Evolutionary conservation across 2,888 invertebrate genomes (phyloP).

Genomic region (Cerceris ruficornis): DNA sequence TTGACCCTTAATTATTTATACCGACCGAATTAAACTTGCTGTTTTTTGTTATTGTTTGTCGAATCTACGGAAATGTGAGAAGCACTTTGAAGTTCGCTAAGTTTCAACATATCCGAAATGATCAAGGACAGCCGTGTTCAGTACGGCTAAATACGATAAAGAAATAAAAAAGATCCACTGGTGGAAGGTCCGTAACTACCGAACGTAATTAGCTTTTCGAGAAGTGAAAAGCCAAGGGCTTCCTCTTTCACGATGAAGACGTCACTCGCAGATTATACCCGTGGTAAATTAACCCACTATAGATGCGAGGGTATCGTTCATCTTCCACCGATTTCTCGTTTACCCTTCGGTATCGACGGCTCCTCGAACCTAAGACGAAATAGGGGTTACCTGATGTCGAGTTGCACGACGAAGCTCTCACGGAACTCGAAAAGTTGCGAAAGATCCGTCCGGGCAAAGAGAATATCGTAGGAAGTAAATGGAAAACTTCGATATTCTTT

Average conservation of each 20-base stretch:
- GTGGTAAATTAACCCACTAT: slow-evolving; percentile 59
- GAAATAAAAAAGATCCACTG: neutral
- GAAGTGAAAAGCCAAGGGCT: slow-evolving; percentile 36
- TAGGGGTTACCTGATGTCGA: slow-evolving; percentile 16
- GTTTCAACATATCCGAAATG: neutral
- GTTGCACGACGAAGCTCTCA: slow-evolving; percentile 23
- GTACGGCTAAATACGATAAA: neutral
- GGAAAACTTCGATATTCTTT: neutral
- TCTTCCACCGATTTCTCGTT: slow-evolving; percentile 36
- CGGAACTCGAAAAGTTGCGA: slow-evolving; percentile 31
- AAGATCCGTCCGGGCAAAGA: slow-evolving; percentile 12
- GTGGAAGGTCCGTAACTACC: slow-evolving; percentile 41
- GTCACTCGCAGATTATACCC: slow-evolving; percentile 65
- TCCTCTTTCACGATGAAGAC: slow-evolving; percentile 38
- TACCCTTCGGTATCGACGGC: slow-evolving; percentile 32
- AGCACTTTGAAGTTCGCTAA: neutral
- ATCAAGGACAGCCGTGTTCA: neutral
- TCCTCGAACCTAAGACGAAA: slow-evolving; percentile 6
- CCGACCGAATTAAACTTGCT: too few species aligned
- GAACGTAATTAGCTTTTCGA: slow-evolving; percentile 69
- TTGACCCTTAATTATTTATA: too few species aligned
- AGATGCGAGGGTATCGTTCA: slow-evolving; percentile 46
- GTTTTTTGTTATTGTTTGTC: too few species aligned
- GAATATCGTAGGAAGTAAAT: slow-evolving; percentile 35
- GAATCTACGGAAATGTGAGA: neutral